Conservation (phyloP, 2,113 vertebrate species). For the Nesogale talazaci region DNA sequence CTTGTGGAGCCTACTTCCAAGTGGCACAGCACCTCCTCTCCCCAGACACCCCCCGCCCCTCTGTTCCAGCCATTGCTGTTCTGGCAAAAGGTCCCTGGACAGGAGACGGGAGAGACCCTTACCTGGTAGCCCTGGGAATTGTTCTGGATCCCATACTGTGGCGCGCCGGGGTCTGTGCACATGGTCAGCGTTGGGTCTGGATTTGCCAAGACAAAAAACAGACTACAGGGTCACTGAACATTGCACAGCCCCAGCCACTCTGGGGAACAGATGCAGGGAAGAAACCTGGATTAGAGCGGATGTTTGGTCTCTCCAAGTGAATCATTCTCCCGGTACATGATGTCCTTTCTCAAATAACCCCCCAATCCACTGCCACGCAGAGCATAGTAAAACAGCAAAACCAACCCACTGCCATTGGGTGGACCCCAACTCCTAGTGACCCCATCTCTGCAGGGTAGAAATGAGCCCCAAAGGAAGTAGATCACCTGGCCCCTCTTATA, state of each 20-base stretch:
- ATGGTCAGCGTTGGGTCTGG: constrained; percentile 95
- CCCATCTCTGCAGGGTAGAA: background rate
- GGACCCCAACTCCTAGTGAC: background rate
- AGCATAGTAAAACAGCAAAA: no score
- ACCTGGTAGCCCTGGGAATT: constrained; percentile 98
- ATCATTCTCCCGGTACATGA: background rate
- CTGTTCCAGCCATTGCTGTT: background rate
- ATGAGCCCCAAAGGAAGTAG: background rate
- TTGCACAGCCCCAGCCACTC: fast-evolving
- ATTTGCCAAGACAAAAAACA: constrained; percentile 51
- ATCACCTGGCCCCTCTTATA: background rate
- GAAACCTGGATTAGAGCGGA: background rate
- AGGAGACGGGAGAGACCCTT: background rate
- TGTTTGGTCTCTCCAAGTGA: fast-evolving
- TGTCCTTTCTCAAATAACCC: fast-evolving
- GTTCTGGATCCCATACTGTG: constrained; percentile 96
- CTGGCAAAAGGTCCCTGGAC: background rate
- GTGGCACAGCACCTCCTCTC: background rate
- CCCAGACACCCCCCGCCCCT: background rate
- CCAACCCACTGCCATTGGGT: background rate
- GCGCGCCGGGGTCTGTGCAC: constrained; percentile 92
- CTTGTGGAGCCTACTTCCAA: fast-evolving
- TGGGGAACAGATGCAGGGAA: background rate
- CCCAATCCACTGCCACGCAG: no score
- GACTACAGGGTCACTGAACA: background rate